Conservation (phyloP, 2,888 invertebrate species). For the Boloria selene region DNA sequence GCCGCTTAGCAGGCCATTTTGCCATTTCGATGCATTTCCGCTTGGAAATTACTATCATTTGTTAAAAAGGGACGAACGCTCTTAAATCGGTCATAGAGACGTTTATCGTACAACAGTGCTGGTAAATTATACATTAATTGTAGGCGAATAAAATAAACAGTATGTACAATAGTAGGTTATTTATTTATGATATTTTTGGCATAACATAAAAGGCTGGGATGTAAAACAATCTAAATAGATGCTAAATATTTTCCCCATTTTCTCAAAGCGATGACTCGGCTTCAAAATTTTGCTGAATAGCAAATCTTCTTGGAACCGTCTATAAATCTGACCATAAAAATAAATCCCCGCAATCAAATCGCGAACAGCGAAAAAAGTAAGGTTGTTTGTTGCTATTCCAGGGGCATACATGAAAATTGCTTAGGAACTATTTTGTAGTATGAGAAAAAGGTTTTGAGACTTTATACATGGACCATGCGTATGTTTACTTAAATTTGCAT, state of each 20-base stretch:
- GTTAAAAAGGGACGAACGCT: conserved; percentile 67
- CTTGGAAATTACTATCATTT: conserved; percentile 77
- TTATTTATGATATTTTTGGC: conserved; percentile 15
- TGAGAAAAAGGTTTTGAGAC: conserved; percentile 68
- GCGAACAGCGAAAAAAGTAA: conserved; percentile 74
- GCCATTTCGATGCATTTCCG: conserved; percentile 79
- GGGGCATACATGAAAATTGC: conserved; percentile 68
- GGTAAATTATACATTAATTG: conserved; percentile 28
- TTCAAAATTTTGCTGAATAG: conserved; percentile 47
- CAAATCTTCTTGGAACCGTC: conserved; percentile 70
- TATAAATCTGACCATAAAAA: conserved; percentile 80
- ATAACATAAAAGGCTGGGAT: conserved; percentile 17
- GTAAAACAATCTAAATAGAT: conserved; percentile 23
- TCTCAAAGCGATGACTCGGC: conserved; percentile 31
- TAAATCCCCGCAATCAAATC: conserved; percentile 80
- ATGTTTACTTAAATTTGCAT: conserved; percentile 44
- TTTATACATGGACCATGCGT: conserved; percentile 71
- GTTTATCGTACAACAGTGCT: conserved; percentile 27
- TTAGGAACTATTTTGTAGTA: conserved; percentile 66
- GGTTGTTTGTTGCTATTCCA: conserved; percentile 75
- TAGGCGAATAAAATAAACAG: conserved; percentile 7
- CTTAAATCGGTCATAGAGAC: conserved; percentile 53
- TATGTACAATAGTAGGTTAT: background rate
- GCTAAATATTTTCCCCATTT: conserved; percentile 37
- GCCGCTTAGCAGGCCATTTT: conserved; percentile 76